phyloP scores from a whole-genome alignment of 2,113 vertebrate species.

The Xiphophorus hellerii region DNA sequence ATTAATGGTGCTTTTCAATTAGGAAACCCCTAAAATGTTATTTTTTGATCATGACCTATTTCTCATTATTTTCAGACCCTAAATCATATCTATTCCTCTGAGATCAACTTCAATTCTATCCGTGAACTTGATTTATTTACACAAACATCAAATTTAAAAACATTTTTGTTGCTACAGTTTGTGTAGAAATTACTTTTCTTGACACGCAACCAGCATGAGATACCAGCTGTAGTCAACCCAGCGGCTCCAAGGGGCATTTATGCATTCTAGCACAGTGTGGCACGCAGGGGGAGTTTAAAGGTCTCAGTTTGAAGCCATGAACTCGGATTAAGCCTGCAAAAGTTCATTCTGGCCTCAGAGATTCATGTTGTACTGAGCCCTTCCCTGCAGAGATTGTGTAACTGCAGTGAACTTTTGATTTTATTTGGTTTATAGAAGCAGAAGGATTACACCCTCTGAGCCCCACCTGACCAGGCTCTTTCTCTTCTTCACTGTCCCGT shows the following conservation, averaged over 20 bases:
- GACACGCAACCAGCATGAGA: background rate
- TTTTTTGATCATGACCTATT: too few relatives aligned
- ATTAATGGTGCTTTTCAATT: too few relatives aligned
- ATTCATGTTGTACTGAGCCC: slow-evolving; percentile 49
- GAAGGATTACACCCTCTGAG: slow-evolving; percentile 65
- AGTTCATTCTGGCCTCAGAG: slow-evolving; percentile 67
- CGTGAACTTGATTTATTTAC: too few relatives aligned
- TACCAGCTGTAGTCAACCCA: background rate
- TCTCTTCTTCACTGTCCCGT: slow-evolving; percentile 40
- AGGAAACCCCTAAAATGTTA: too few relatives aligned
- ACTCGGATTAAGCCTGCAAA: slow-evolving; percentile 74
- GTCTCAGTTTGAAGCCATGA: slow-evolving; percentile 61
- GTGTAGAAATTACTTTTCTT: background rate
- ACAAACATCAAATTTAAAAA: too few relatives aligned
- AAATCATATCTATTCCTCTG: too few relatives aligned
- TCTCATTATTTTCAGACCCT: too few relatives aligned
- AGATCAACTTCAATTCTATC: too few relatives aligned
- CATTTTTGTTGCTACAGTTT: too few relatives aligned
- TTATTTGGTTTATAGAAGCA: slow-evolving; percentile 55
- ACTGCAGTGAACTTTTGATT: slow-evolving; percentile 66
- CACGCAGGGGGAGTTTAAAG: slow-evolving; percentile 38
- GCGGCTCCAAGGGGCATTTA: background rate
- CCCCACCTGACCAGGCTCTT: slow-evolving; percentile 57
- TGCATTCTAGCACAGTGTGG: slow-evolving; percentile 30
- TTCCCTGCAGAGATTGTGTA: slow-evolving; percentile 69